Conservation (phyloP, 2,113 vertebrate species). For the Maccullochella peelii region DNA sequence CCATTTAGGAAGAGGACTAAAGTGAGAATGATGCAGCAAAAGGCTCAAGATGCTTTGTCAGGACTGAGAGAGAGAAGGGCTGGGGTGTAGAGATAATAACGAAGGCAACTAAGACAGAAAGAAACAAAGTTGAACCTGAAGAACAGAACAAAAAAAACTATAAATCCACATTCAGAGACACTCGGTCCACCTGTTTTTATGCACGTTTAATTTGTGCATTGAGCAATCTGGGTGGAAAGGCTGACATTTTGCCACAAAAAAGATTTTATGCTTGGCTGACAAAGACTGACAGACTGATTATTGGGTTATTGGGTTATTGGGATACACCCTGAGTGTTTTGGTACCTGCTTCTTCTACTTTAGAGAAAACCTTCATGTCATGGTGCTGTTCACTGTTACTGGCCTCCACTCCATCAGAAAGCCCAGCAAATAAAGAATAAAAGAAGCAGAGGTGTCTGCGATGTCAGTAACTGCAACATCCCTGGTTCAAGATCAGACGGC, state of each 20-base stretch:
- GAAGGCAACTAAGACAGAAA: neutral
- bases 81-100: neutral
- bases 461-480: neutral
- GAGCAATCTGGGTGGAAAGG: neutral
- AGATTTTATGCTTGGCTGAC: neutral
- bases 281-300: neutral
- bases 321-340: neutral
- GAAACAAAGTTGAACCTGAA: neutral
- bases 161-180: neutral
- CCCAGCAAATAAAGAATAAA: neutral
- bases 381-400: neutral
- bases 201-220: neutral
- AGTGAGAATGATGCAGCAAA: slow-evolving; percentile 38
- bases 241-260: too few relatives aligned
- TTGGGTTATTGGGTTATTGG: neutral
- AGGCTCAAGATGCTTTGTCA: slow-evolving; percentile 33
- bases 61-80: neutral
- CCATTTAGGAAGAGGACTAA: slow-evolving; percentile 16
- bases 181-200: neutral
- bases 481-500: neutral
- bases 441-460: neutral
- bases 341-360: neutral
- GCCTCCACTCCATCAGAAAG: neutral
- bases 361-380: neutral
- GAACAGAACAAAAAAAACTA: neutral